Evolutionary conservation across 53 echinoderm and acorn worm species (phyloP).

Genomic region (Zoroaster sp.): DNA sequence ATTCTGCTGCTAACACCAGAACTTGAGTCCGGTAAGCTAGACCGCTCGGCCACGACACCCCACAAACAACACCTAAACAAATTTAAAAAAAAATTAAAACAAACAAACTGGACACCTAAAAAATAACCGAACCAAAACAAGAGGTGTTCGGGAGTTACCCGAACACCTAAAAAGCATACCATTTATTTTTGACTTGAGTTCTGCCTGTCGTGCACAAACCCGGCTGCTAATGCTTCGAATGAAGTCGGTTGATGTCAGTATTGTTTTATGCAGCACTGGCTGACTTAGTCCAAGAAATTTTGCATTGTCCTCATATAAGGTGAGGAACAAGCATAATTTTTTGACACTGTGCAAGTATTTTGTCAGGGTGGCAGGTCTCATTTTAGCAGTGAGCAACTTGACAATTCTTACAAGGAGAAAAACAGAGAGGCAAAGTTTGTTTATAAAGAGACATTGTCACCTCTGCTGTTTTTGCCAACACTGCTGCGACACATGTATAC

Average conservation of each 20-base stretch:
- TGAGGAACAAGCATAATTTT: neutral
- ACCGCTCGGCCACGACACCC: no score
- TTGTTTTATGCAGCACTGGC: neutral
- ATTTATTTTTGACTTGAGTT: neutral
- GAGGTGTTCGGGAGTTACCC: no score
- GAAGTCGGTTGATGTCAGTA: neutral
- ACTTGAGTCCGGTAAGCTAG: no score
- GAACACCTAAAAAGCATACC: neutral
- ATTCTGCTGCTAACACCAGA: no score
- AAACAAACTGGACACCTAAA: no score
- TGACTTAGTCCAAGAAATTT: neutral
- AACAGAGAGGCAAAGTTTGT: neutral
- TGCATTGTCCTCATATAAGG: neutral
- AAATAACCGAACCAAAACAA: no score
- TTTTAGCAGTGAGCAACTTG: neutral
- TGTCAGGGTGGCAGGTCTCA: neutral
- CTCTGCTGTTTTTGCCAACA: no score
- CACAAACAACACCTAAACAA: no score
- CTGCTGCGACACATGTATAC: no score
- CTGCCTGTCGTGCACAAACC: neutral
- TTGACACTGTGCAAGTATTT: neutral
- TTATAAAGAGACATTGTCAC: no score
- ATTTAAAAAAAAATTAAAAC: no score
- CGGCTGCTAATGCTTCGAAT: neutral
- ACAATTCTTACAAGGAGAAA: conserved; percentile 4